Percentiles rank a stretch among this genome's conserved stretches.
Conservation (phyloP, 2,113 vertebrate species). For the Vulpes ferrilata region DNA sequence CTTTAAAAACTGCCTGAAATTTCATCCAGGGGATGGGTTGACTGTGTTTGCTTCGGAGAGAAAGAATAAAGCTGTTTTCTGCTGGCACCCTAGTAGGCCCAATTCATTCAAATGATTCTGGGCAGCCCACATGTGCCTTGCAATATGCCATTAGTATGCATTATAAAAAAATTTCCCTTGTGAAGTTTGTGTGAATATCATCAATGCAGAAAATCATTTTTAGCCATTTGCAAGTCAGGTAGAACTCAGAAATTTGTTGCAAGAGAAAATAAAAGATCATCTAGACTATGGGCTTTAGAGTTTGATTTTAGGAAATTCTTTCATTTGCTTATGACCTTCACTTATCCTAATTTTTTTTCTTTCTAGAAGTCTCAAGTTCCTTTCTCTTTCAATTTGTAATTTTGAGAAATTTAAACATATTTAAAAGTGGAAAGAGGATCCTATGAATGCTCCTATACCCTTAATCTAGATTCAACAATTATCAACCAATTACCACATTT, state of each 20-base stretch:
- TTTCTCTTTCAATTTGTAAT: background rate
- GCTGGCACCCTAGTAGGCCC: background rate
- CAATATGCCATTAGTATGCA: background rate
- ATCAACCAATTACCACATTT: background rate
- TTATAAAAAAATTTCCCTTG: background rate
- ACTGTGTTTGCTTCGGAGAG: background rate
- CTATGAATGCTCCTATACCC: background rate
- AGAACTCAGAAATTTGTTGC: background rate
- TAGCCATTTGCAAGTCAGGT: background rate
- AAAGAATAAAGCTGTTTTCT: background rate
- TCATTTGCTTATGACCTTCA: background rate
- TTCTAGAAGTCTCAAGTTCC: background rate
- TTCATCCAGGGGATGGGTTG: background rate
- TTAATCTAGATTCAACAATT: background rate
- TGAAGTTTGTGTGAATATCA: background rate
- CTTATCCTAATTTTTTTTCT: background rate
- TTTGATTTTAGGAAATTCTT: slow-evolving; percentile 6
- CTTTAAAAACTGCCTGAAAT: background rate
- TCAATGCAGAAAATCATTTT: background rate
- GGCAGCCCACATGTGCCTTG: accelerated
- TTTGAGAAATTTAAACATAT: background rate
- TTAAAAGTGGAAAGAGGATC: background rate
- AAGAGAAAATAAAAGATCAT: background rate
- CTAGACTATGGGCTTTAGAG: background rate
- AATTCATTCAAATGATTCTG: background rate